A percentile compares a stretch with the other conserved stretches of the same genome.
Conservation (phyloP, 1,140 invertebrate species). For the Trinorchestia longiramus region DNA sequence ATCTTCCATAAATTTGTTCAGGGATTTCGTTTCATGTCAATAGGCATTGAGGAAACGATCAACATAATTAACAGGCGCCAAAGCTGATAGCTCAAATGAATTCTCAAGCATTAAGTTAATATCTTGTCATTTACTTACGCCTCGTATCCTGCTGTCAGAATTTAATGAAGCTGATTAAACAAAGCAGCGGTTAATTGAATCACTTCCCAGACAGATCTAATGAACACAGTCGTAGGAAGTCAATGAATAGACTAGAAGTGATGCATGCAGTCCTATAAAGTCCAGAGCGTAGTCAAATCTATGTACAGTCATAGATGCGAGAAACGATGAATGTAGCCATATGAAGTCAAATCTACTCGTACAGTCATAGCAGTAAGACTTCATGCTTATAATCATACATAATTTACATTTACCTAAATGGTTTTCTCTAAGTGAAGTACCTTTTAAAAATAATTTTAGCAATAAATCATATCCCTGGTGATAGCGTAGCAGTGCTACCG, state of each 20-base stretch:
- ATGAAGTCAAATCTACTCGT: too few species aligned
- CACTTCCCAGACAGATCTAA: too few species aligned
- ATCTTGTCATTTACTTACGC: background rate
- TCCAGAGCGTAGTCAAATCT: background rate
- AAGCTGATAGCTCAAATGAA: background rate
- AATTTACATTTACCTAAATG: too few species aligned
- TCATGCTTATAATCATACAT: too few species aligned
- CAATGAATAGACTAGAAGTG: background rate
- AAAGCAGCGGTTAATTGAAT: background rate
- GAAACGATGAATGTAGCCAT: too few species aligned
- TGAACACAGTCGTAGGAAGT: too few species aligned
- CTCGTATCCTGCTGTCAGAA: background rate
- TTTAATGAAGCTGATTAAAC: background rate
- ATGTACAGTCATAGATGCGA: background rate
- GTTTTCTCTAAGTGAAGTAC: too few species aligned
- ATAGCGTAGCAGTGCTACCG: too few species aligned
- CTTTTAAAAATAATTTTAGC: too few species aligned
- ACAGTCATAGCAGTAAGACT: too few species aligned
- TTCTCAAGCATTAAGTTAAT: background rate
- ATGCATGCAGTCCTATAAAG: background rate
- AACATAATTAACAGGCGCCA: background rate
- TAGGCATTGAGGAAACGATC: background rate
- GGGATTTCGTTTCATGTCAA: background rate
- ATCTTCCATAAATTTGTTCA: background rate
- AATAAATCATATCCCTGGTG: too few species aligned